phyloP scores from a whole-genome alignment of 2,113 vertebrate genomes.

The Sinocyclocheilus grahami region DNA sequence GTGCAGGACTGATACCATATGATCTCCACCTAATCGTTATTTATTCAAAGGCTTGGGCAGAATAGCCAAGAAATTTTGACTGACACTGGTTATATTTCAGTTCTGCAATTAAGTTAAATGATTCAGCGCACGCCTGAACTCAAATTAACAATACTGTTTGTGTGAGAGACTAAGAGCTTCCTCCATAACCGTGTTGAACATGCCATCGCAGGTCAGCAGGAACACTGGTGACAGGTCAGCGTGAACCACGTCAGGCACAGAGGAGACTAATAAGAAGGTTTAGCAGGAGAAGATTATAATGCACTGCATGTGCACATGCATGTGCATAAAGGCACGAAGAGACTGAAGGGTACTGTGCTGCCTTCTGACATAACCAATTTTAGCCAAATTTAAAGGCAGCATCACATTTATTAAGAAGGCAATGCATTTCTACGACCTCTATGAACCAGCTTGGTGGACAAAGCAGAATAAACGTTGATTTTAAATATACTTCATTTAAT shows the following conservation, averaged over 20 bases:
- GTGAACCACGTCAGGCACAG: slow-evolving; percentile 33
- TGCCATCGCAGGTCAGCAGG: slow-evolving; percentile 1
- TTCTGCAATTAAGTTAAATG: not conserved
- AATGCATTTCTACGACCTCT: not conserved
- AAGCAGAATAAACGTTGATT: not conserved
- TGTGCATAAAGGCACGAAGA: not conserved
- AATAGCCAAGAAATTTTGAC: not conserved
- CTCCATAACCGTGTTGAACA: not conserved
- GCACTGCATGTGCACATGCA: not conserved
- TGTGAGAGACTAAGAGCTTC: not conserved
- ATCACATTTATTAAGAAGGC: not conserved
- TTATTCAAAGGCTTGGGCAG: not conserved
- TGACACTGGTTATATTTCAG: not conserved
- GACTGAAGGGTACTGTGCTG: not conserved
- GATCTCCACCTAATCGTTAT: not conserved
- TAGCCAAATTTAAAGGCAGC: not conserved
- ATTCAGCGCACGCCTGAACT: not conserved
- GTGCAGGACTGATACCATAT: not conserved
- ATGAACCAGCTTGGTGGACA: not conserved
- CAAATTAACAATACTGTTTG: not conserved
- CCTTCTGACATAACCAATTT: not conserved
- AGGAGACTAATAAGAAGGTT: slow-evolving; percentile 50
- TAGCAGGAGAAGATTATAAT: slow-evolving; percentile 41
- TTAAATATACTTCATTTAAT: not conserved
- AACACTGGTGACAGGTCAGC: slow-evolving; percentile 23